These are phyloP conservation scores for Labeo catla DNA, from an alignment of 2,113 vertebrate species.

Conservation along the genomic window DNA sequence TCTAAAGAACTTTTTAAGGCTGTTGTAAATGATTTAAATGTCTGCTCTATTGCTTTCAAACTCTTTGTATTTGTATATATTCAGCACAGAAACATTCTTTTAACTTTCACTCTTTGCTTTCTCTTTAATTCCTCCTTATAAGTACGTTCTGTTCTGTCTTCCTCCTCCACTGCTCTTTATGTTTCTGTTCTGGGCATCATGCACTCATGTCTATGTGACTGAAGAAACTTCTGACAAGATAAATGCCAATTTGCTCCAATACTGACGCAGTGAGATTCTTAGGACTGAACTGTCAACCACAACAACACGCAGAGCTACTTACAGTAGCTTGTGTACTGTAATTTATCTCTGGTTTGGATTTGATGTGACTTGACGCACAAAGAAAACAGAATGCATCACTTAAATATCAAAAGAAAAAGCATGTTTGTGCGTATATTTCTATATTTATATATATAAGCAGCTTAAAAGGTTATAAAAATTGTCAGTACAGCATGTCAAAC, in stretches of 20 bases:
- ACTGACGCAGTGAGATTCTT: not conserved
- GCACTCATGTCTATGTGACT: not conserved
- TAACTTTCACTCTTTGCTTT: not conserved
- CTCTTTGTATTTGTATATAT: not conserved
- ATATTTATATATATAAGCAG: too few species aligned
- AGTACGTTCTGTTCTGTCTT: not conserved
- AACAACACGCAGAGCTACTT: conserved; percentile 1
- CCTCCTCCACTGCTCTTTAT: conserved; percentile 5
- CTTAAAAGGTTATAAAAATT: too few species aligned
- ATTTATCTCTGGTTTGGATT: not conserved
- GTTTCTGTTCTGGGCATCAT: not conserved
- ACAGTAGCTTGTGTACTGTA: conserved; percentile 1
- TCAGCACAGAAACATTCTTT: not conserved
- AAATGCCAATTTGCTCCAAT: conserved; percentile 4
- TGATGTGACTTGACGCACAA: not conserved
- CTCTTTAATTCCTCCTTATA: not conserved
- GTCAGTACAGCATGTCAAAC: too few species aligned
- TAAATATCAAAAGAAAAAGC: not conserved
- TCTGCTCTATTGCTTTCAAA: conserved; percentile 9
- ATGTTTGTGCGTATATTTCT: not conserved
- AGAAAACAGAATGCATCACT: not conserved
- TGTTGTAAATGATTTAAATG: not conserved
- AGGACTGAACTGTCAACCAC: not conserved
- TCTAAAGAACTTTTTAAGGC: not conserved
- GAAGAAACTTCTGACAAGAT: conserved; percentile 10